phyloP scores from a whole-genome alignment of 1,140 invertebrate species.

The Meloidogyne chitwoodi region DNA sequence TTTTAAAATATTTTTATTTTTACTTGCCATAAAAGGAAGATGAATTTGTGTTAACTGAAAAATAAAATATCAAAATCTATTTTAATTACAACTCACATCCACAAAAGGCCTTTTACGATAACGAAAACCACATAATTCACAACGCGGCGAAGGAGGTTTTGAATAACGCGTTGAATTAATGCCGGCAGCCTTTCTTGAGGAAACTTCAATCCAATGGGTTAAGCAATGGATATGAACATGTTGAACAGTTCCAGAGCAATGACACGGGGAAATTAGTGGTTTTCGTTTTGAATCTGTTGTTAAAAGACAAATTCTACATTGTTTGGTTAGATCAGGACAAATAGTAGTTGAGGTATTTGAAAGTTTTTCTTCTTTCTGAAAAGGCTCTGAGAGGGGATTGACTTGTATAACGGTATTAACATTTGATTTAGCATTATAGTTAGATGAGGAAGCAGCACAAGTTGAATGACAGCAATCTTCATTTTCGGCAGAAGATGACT shows the following conservation, averaged over 20 bases:
- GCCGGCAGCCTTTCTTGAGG: constrained; percentile 17
- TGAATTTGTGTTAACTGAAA: constrained; percentile 23
- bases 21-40: constrained; percentile 19
- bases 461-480: neutral
- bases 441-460: neutral
- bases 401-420: neutral
- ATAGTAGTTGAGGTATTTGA: too few relatives aligned
- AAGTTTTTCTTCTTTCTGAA: too few relatives aligned
- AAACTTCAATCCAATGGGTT: constrained; percentile 38
- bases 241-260: constrained; percentile 65
- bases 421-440: neutral
- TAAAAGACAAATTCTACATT: constrained; percentile 33
- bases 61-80: neutral
- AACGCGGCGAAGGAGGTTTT: constrained; percentile 14
- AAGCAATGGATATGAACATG: constrained; percentile 64
- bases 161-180: neutral
- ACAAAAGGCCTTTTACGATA: constrained; percentile 27
- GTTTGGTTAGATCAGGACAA: neutral
- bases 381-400: too few relatives aligned
- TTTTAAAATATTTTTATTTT: neutral
- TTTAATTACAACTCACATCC: constrained; percentile 15
- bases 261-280: constrained; percentile 65
- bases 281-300: constrained; percentile 61
- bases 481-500: neutral
- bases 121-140: constrained; percentile 38